Conservation (phyloP, 37 sponge, comb jelly and placozoan species). For the Tethya wilhelma region DNA sequence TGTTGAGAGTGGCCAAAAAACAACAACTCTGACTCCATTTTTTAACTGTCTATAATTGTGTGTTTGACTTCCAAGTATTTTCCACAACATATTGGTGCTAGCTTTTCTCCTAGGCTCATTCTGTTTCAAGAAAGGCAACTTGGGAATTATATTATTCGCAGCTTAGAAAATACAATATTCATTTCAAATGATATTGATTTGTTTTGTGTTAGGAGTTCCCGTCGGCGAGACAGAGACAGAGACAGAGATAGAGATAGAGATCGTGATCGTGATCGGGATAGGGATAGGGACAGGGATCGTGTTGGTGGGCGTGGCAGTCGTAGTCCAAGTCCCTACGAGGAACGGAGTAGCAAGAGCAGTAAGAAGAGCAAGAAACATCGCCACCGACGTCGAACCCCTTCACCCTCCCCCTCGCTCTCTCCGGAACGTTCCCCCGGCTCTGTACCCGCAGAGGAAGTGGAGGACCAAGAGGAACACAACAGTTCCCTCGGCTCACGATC, state of each 20-base stretch:
- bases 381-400: slow-evolving; percentile 21
- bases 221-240: slow-evolving; percentile 15
- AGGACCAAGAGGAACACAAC: background rate
- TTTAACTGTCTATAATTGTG: no score
- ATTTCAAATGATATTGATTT: no score
- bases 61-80: no score
- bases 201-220: slow-evolving; percentile 5
- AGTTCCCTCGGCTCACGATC: background rate
- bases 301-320: slow-evolving; percentile 9
- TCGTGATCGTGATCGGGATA: background rate
- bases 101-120: no score
- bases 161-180: no score
- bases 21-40: no score
- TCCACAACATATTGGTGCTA: no score
- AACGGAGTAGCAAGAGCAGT: background rate
- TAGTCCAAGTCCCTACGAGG: background rate
- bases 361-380: slow-evolving; percentile 47
- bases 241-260: slow-evolving; percentile 9
- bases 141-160: no score
- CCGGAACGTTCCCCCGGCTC: background rate
- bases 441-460: background rate
- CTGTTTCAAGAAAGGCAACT: no score
- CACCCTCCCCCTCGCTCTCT: slow-evolving; percentile 26
- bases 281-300: background rate
- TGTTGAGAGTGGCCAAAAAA: no score